Base-by-base conservation (phyloP, 2,113 vertebrate species). In the Proteles cristata region DNA sequence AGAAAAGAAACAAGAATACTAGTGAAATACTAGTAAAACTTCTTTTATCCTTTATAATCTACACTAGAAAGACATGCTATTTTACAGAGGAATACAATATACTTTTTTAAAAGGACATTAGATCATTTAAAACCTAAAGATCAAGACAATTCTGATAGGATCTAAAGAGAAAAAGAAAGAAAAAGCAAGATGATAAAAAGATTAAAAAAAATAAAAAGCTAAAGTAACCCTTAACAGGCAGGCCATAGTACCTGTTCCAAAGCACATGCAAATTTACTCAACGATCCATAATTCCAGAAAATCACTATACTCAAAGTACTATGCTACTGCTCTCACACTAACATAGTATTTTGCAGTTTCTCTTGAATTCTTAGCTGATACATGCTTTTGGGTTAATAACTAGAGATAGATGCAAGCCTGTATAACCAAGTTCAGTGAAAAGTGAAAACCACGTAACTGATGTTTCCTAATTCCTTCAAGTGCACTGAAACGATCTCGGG, bases 281-380 rank as follows among this genome's bases (percentile, higher is more conserved):
- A 19, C n/a, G 43, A 93, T 35, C 69, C 23, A 74, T 89, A 76
- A 96, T 58, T 79, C 55, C 48, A 94, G 45, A 61, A 90, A 76
- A 84, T 43, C 23, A 9, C 19, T 5, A 69, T 0, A 48, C 9
- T 28, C 33, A 4, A 8, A 4, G 8, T n/a, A 58, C n/a, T 61
- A 89, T 0, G 4, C 21, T 55, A n/a, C 19, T 48, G 68, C 21
- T 88, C 68, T 90, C 35, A 66, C 0, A 11, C 35, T 45, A 79
- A 33, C 12, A 61, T 39, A 50, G 2, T 7, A 43, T n/a, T 39
- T 91, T 19, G 7, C 11, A 28, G 15, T n/a, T 93, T 84, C 74
- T 73, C 71, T 28, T 7, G 12, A 19, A 58, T 39, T 58, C 61
- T 66, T 66, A 50, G 63, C 3, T 45, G 8, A 90, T 2, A 19